A percentile compares a stretch with the other conserved stretches of the same genome.
Evolutionary conservation across 2,113 vertebrate genomes (phyloP).

Genomic region (Cyprinodon brontotheroides): DNA sequence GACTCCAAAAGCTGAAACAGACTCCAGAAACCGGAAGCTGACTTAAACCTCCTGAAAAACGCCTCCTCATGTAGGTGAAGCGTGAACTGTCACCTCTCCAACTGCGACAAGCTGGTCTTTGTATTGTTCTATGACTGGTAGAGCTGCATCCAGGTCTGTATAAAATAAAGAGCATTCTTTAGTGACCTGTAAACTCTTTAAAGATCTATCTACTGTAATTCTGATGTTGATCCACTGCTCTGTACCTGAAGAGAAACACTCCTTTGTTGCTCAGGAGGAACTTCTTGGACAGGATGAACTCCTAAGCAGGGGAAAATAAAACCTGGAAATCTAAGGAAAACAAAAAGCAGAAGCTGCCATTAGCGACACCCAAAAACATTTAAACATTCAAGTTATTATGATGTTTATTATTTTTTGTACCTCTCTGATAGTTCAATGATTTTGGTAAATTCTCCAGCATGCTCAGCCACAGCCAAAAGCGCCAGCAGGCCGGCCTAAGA

Average conservation of each 20-base stretch:
- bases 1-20: background rate
- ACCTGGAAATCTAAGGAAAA: constrained; percentile 79
- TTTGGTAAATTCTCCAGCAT: constrained; percentile 88
- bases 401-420: constrained; percentile 55
- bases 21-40: background rate
- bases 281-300: constrained; percentile 90
- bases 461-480: constrained; percentile 89
- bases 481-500: constrained; percentile 84
- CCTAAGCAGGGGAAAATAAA: constrained; percentile 91
- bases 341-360: background rate
- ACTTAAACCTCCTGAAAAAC: too few species aligned
- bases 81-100: constrained; percentile 85
- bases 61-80: background rate
- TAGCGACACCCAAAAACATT: background rate
- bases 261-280: constrained; percentile 79
- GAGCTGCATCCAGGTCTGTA: constrained; percentile 88
- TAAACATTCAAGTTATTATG: too few species aligned
- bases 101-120: constrained; percentile 89
- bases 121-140: constrained; percentile 90
- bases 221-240: background rate
- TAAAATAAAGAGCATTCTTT: constrained; percentile 3
- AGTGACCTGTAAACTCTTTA: background rate
- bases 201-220: background rate
- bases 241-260: constrained; percentile 85
- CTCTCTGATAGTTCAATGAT: constrained; percentile 88